Base-by-base conservation (phyloP, 2,113 vertebrate species). In the Hippocampus comes region DNA sequence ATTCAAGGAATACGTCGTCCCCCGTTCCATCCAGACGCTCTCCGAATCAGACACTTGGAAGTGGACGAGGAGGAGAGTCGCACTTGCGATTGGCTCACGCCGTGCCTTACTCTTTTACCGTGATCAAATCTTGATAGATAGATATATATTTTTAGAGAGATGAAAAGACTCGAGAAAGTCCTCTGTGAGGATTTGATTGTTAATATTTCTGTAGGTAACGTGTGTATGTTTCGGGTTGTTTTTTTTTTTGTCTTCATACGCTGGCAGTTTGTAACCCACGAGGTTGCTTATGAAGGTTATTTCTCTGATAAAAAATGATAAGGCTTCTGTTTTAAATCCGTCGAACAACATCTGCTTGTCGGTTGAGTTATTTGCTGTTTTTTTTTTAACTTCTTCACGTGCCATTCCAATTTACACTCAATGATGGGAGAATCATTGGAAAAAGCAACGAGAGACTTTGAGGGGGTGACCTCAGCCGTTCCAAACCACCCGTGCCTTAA, bases 101-200 rank as follows among this genome's bases (percentile, higher is more conserved):
- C 81, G 93, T 93, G 91, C 94, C 93, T 93, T 91, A 84, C 89
- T 92, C 79, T 92, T 90, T 91, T 94, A 93, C 91, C 84, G 87
- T 91, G 90, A 93, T 93, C 84, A 91, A 92, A 93, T 78, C 82
- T 78, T 78, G 84, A 83, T 87, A 86, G 87, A 89, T 92, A 93
- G 92, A 57, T 46, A 14, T 46, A 38, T 68, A 89, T 94, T 92
- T 91, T 94, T 94, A 94, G 93, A 93, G 72, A 88, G 86, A 89
- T 82, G 82, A 87, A 83, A 82, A 86, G 80, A 84, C 73, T 83
- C 87, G 78, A 81, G 66, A 77, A 86, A 94, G 93, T 97, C 97
- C 97, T 99, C 96, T 96, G 95, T 99, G 96, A 99, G 97, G 96
- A 97, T 87, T 93, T 93, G 92, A 94, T 95, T 95, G 94, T 96